Conservation (phyloP, 1,140 invertebrate genomes). For the Acyrthosiphon pisum region DNA sequence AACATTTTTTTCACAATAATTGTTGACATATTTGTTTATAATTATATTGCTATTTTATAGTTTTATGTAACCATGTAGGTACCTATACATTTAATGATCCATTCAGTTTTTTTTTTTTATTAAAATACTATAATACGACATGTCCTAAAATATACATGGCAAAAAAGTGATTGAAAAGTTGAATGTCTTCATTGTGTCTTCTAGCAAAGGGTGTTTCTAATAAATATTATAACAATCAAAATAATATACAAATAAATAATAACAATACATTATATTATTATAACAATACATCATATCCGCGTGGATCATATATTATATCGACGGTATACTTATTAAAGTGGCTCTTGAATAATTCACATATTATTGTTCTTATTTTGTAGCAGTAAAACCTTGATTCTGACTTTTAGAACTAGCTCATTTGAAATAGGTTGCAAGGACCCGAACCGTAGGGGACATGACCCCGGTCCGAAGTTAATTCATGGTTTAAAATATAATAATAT, state of each 20-base stretch:
- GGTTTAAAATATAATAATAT: constrained; percentile 1
- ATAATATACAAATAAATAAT: background rate
- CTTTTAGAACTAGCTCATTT: background rate
- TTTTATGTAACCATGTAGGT: background rate
- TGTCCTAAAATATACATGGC: background rate
- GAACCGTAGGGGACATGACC: background rate
- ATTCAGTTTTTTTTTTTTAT: background rate
- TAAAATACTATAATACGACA: too few relatives aligned
- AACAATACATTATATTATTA: constrained; percentile 15
- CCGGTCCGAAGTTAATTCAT: background rate
- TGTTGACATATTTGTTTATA: background rate
- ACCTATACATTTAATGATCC: background rate
- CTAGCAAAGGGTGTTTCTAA: background rate
- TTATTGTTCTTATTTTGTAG: constrained; percentile 19
- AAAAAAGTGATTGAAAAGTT: background rate
- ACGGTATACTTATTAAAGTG: background rate
- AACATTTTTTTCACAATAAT: background rate
- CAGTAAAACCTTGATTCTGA: constrained; percentile 1
- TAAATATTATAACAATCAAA: background rate
- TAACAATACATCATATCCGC: background rate
- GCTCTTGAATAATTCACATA: constrained; percentile 10
- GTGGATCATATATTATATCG: background rate
- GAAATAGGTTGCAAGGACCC: background rate
- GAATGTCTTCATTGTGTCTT: background rate
- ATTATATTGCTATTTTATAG: background rate